Base-by-base conservation (phyloP, 2,888 invertebrate genomes). In the Drosophila birchii region DNA sequence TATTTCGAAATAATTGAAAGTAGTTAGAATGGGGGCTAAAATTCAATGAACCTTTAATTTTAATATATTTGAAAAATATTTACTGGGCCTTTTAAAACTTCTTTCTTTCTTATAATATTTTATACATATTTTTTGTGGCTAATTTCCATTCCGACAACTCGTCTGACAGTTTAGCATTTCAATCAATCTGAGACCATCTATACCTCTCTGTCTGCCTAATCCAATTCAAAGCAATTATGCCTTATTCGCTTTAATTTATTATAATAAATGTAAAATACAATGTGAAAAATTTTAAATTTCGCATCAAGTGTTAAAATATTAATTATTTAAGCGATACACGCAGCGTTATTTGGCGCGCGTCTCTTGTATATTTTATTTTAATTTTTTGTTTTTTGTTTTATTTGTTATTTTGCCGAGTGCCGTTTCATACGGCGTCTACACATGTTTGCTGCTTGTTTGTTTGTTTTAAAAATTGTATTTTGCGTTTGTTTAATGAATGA, bases 181-280 rank as follows among this genome's bases (percentile, higher is more conserved):
- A 79, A 87, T 85, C 80, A 78, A 64, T 54, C 51, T 43, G 41
- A 26, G 41, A 36, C 20, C 29, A 29, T 26, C 29, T 20, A 9
- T 57, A 8, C 29, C 29, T 29, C 69, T 45, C 36, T n/a, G 9
- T 26, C 47, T 38, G 60, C 43, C 78, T 87, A 87, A 86, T 75
- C 80, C 82, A 80, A 87, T 89, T 89, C 80, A 72, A 66, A 74
- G 67, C 78, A 88, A 80, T 81, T 88, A 85, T 87, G 85, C 83
- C 87, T 78, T 90, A 76, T 90, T 76, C 73, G 80, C 79, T 77
- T 81, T 90, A 90, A 90, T 90, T 90, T 90, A 90, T 90, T 90
- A 89, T 89, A 90, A 91, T 87, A 88, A 90, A 91, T 91, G 86
- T 90, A 87, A 90, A 89, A 83, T 78, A 85, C 67, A 81, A 77